Evolutionary conservation across 2,113 vertebrate species (phyloP).

Genomic region (Corythaeola cristata): DNA sequence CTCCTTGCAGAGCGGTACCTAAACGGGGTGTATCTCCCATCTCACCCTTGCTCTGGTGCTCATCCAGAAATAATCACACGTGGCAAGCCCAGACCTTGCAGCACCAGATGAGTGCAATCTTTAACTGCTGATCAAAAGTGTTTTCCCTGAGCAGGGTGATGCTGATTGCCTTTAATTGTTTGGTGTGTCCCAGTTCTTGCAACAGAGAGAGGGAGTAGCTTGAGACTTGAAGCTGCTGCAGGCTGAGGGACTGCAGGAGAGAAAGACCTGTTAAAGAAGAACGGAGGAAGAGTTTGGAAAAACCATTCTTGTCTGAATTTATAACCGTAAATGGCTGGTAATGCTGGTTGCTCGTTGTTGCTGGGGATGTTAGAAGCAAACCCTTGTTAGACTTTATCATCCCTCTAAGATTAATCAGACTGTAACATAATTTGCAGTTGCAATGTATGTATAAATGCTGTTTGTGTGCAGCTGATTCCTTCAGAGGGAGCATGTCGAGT

Average conservation of each 20-base stretch:
- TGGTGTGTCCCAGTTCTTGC: background rate
- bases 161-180: background rate
- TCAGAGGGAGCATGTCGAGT: background rate
- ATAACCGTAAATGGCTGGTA: background rate
- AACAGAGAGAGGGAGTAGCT: background rate
- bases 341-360: background rate
- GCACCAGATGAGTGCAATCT: background rate
- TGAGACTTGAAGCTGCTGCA: background rate
- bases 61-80: rapidly evolving
- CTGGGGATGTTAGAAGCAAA: background rate
- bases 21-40: background rate
- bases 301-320: background rate
- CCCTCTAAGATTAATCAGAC: background rate
- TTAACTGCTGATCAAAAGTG: background rate
- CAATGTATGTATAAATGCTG: background rate
- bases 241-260: background rate
- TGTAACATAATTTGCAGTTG: background rate
- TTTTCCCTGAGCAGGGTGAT: background rate
- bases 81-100: background rate
- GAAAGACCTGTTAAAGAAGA: background rate
- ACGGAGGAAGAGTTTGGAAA: background rate
- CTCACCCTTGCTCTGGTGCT: background rate
- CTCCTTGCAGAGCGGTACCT: background rate
- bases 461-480: background rate
- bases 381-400: background rate